Conservation (phyloP, 2,888 invertebrate species). For the Pyrrhosoma nymphula region DNA sequence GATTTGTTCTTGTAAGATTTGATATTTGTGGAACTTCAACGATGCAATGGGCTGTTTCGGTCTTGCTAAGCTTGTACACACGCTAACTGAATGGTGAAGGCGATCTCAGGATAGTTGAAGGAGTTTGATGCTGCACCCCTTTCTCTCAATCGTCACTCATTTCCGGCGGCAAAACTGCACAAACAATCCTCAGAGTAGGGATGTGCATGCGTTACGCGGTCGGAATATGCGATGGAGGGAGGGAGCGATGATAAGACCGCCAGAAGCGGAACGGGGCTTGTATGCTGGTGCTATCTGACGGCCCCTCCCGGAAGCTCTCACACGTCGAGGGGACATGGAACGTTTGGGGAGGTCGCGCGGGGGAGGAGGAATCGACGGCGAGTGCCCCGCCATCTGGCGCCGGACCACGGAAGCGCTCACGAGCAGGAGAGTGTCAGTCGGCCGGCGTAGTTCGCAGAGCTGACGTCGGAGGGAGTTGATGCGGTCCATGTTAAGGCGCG, state of each 20-base stretch:
- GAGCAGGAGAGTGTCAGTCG: background rate
- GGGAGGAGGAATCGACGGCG: background rate
- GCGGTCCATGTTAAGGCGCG: background rate
- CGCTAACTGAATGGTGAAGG: too few relatives aligned
- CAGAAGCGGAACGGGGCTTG: background rate
- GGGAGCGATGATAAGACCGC: background rate
- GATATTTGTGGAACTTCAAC: too few relatives aligned
- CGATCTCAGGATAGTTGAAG: background rate
- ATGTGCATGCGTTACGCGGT: background rate
- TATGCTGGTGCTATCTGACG: background rate
- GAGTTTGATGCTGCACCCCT: background rate
- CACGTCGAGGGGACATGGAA: background rate
- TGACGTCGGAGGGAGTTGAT: background rate
- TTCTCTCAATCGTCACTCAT: background rate
- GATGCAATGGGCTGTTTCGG: too few relatives aligned
- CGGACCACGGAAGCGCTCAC: background rate
- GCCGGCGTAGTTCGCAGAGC: background rate
- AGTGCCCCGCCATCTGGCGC: background rate
- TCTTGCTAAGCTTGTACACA: too few relatives aligned
- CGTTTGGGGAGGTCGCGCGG: background rate
- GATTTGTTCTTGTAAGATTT: too few relatives aligned
- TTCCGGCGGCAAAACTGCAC: background rate
- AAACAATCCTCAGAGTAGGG: background rate
- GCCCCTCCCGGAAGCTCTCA: background rate
- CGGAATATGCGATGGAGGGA: background rate